Evolutionary conservation across 2,888 invertebrate species (phyloP).

Genomic region (Luperina testacea): DNA sequence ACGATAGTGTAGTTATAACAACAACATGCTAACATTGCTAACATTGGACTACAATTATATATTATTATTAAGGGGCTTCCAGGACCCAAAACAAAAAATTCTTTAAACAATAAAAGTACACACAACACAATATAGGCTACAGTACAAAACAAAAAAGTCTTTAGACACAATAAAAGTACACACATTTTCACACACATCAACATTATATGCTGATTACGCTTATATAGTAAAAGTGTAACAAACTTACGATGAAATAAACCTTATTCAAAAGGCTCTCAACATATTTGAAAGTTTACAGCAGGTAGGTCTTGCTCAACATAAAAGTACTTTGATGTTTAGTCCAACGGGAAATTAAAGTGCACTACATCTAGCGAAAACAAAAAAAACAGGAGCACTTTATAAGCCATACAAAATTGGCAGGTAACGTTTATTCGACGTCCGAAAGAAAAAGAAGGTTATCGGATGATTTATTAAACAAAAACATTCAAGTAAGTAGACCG

Average conservation of each 20-base stretch:
- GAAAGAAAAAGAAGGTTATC: constrained; percentile 57
- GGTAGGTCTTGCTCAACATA: not conserved
- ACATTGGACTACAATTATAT: no score
- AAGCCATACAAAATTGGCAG: constrained; percentile 30
- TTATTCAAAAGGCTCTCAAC: not conserved
- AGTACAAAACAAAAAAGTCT: no score
- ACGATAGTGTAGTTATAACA: no score
- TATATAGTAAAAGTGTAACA: not conserved
- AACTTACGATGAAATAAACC: not conserved
- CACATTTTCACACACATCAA: no score
- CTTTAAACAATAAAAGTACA: no score
- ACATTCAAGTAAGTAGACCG: constrained; percentile 59
- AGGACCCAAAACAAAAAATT: no score
- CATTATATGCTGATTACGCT: no score
- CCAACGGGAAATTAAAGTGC: not conserved
- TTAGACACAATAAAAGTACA: no score
- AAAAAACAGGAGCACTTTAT: constrained; percentile 4
- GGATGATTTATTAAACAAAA: constrained; percentile 65
- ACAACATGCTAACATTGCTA: no score
- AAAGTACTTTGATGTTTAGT: not conserved
- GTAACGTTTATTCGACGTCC: constrained; percentile 51
- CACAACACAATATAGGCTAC: no score
- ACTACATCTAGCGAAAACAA: not conserved
- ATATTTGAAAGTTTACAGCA: not conserved
- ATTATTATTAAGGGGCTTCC: no score